Evolutionary conservation across 2,888 invertebrate genomes (phyloP), one percentile per base, ranked within the genome.

Genomic region (Cenopis cana): DNA sequence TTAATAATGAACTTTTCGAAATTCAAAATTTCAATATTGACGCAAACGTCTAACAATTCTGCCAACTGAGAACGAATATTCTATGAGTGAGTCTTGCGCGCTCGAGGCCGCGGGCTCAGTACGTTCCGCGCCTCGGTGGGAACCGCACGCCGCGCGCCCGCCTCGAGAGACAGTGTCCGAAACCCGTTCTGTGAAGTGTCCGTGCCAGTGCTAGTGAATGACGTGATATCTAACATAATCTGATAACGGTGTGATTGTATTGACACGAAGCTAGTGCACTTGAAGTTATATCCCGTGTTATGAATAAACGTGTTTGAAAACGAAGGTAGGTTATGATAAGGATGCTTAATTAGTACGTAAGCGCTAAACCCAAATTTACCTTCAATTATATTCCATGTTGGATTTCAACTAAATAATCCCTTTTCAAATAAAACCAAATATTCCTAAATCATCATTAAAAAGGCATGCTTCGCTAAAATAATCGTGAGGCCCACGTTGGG

Each of bases 11-110:
- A 55, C 52, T 64, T 70, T 64, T 68, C 52, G 65, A 73, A 81
- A 46, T 46, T 46, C 46, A 46, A 46, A 80, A 80, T 75, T 78
- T 80, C 78, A 80, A 78, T 76, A 76, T 77, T 79, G 79, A 78
- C 79, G 81, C 82, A 80, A 83, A 82, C 82, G 81, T 83, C 82
- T 82, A 81, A 85, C 82, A 84, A 85, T 81, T 82, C 79, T 81
- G 66, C 46, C 69, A 67, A 50, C 66, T 33, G 50, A 17, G 46
- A 61, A 50, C 54, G 56, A 64, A 64, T 54, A 66, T 17, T 67
- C 71, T 71, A 24, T 70, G 66, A 59, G 57, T 18, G 41, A 29
- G 66, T 61, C 71, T 71, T 71, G 71, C 71, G 71, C 71, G 61
- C 49, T 71, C 24, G 18, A 38, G 57, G 38, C n/a, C 29, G 9